Percentiles rank a stretch among this genome's conserved stretches.
Evolutionary conservation across 2,888 invertebrate species (phyloP).

Genomic region (Andrena bucephala): DNA sequence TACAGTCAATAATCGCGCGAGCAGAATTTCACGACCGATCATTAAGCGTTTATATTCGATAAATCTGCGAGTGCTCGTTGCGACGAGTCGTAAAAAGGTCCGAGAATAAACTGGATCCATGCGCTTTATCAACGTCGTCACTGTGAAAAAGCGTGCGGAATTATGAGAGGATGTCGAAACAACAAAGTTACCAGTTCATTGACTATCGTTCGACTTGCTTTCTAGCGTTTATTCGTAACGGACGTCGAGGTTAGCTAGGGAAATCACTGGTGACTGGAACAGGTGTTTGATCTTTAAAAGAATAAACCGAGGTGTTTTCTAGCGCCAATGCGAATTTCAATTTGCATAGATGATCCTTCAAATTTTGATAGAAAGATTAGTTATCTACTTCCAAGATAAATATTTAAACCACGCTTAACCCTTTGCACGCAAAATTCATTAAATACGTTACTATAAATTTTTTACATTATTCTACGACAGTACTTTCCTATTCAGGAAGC

Average conservation of each 20-base stretch:
- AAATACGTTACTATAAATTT: too few relatives aligned
- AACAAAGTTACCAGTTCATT: background rate
- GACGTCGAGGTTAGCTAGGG: background rate
- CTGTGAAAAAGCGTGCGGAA: background rate
- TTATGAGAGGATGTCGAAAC: background rate
- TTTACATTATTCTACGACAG: too few relatives aligned
- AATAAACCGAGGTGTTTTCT: background rate
- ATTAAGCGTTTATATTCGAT: slow-evolving; percentile 41
- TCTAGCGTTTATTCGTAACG: background rate
- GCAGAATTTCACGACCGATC: slow-evolving; percentile 49
- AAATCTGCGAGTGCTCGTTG: slow-evolving; percentile 13
- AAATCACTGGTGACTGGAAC: background rate
- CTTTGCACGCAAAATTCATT: too few relatives aligned
- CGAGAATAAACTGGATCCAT: slow-evolving; percentile 27
- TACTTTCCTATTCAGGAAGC: too few relatives aligned
- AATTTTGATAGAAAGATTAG: background rate
- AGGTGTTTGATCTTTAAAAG: background rate
- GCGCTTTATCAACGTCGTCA: background rate
- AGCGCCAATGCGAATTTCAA: too few relatives aligned
- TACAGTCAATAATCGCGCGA: slow-evolving; percentile 6
- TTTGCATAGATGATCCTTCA: background rate
- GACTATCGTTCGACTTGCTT: background rate
- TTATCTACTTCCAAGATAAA: background rate
- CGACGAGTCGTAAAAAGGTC: slow-evolving; percentile 45
- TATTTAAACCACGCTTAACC: too few relatives aligned